A percentile compares a stretch with the other conserved stretches of the same genome.
phyloP scores from a whole-genome alignment of 2,113 vertebrate genomes.

The Gambusia affinis region DNA sequence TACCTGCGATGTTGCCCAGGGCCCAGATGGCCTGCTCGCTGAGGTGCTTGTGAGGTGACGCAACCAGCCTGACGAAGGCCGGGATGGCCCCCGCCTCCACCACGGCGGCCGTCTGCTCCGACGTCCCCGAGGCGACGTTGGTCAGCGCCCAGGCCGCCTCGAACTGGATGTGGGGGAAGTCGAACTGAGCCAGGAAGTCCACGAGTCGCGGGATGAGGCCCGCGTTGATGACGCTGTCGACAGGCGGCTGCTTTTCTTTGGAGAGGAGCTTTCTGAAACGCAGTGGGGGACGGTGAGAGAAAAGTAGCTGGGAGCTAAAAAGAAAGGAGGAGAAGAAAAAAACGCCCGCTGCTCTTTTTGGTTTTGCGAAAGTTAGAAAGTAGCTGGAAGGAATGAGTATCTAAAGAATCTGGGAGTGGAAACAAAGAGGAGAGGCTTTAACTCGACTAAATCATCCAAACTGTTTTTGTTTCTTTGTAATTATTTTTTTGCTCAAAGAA shows the following conservation, averaged over 20 bases:
- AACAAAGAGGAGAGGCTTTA: neutral
- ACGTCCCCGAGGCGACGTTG: constrained; percentile 92
- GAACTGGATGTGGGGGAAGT: constrained; percentile 91
- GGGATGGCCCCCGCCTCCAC: constrained; percentile 90
- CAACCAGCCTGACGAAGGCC: constrained; percentile 86
- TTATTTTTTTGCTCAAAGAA: too few relatives aligned
- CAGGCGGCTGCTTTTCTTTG: constrained; percentile 87
- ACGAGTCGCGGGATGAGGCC: constrained; percentile 89
- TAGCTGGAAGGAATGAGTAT: neutral
- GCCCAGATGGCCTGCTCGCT: constrained; percentile 95
- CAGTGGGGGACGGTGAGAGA: neutral
- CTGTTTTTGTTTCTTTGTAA: too few relatives aligned
- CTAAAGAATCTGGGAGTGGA: neutral
- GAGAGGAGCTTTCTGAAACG: constrained; percentile 89
- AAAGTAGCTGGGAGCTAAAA: too few relatives aligned
- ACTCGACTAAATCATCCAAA: neutral
- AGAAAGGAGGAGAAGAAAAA: too few relatives aligned
- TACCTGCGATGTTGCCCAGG: constrained; percentile 94
- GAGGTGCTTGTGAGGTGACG: constrained; percentile 88
- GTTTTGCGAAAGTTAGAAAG: too few relatives aligned
- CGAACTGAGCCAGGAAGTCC: constrained; percentile 81
- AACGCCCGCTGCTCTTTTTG: too few relatives aligned
- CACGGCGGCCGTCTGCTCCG: constrained; percentile 89
- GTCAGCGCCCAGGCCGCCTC: constrained; percentile 94
- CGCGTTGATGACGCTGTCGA: constrained; percentile 86